phyloP scores from a whole-genome alignment of 1,140 invertebrate genomes.

The Zophobas morio region DNA sequence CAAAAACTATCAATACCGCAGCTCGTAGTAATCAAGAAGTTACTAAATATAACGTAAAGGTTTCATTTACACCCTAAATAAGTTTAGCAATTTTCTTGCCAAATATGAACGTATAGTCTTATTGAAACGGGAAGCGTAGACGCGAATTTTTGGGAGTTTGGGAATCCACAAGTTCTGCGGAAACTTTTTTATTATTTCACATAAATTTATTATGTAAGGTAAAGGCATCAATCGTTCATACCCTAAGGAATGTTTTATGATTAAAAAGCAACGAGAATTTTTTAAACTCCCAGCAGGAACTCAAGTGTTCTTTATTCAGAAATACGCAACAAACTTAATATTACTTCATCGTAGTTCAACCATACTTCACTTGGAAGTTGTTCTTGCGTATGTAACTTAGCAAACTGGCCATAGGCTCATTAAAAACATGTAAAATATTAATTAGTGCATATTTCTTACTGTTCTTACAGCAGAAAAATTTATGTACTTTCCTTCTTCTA shows the following conservation, averaged over 20 bases:
- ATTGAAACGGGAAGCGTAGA: constrained; percentile 7
- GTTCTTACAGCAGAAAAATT: no score
- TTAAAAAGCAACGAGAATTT: constrained; percentile 15
- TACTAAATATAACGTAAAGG: no score
- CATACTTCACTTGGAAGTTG: neutral
- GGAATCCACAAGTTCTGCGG: neutral
- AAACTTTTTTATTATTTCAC: constrained; percentile 34
- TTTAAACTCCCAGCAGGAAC: constrained; percentile 1
- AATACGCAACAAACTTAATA: neutral
- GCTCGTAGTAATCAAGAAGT: neutral
- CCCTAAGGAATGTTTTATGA: constrained; percentile 6
- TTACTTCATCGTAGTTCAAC: neutral
- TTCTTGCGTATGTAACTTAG: no score
- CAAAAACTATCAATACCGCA: constrained; percentile 27
- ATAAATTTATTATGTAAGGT: constrained; percentile 15
- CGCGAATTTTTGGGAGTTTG: constrained; percentile 1
- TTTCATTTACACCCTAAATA: neutral
- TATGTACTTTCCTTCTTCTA: no score
- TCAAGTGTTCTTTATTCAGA: neutral
- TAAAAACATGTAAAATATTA: no score
- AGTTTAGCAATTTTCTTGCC: neutral
- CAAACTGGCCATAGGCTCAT: no score
- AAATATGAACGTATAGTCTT: neutral
- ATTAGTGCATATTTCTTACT: no score
- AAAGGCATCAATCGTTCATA: constrained; percentile 7